Base-by-base conservation (phyloP, 2,797 vertebrate genomes). In the Luscinia megarhynchos region DNA sequence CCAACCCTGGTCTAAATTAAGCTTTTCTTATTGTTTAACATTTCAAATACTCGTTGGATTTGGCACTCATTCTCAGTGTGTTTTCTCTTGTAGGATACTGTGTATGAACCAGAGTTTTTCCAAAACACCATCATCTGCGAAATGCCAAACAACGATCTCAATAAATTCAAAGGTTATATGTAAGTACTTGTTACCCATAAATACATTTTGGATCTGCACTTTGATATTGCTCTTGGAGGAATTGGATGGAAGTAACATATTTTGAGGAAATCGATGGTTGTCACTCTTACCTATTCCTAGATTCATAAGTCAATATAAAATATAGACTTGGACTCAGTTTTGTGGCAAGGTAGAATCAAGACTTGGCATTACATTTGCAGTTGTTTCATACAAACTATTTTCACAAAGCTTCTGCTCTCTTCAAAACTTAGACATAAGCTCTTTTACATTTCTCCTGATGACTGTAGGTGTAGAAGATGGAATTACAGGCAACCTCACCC, bases 151-250 rank as follows among this genome's bases (percentile, higher is more conserved):
- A 98, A 98, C 74, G 98, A 99, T 87, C 98, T 99, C 91, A 99
- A 98, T 95, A 98, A 98, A 97, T 99, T 99, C 96, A 99, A 98
- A 94, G 99, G 99, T 72, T 99, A 98, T 36, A 97, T 99, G 99
- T 99, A 97, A 99, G 99, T 99, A 98, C 95, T 36, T 63, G 17
- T 50, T 75, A 19, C 64, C 51, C 20, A 38, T 57, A 76, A 91
- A 64, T 38, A 16, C 13, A 24, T 58, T 59, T 70, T 75, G 9
- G 58, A 21, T 77, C 55, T 74, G 23, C 84, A 24, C 17, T 59
- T 55, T 21, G 46, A 3, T 78, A 41, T 38, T 86, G 26, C 21
- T 57, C 15, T 74, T 72, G 29, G 26, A 38, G 36, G 8, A 89
- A 51, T 0, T 51, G 30, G 24, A 40, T 48, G 38, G 26, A 79